Percentiles rank a stretch among this genome's conserved stretches.
phyloP scores from a whole-genome alignment of 2,113 vertebrate genomes.

The Hiodon alosoides region DNA sequence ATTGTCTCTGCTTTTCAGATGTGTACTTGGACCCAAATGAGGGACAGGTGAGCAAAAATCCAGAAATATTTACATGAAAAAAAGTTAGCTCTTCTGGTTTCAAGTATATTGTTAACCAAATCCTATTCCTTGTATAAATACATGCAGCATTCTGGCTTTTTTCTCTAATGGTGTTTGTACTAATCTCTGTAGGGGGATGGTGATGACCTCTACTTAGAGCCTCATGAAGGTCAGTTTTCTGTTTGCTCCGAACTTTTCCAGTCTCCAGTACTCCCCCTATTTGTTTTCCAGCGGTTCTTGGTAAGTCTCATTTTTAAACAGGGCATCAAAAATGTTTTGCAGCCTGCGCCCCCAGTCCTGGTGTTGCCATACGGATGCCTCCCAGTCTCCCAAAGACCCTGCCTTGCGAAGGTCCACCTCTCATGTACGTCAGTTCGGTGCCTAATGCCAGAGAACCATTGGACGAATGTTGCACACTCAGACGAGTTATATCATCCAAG shows the following conservation, averaged over 20 bases:
- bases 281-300: neutral
- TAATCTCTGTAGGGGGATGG: conserved; percentile 41
- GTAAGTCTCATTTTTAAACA: neutral
- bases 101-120: too few relatives aligned
- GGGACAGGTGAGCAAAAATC: conserved; percentile 48
- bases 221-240: conserved; percentile 47
- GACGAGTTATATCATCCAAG: too few relatives aligned
- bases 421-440: conserved; percentile 45
- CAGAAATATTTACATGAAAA: neutral
- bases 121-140: too few relatives aligned
- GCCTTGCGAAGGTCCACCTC: neutral
- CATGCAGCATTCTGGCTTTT: too few relatives aligned
- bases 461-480: neutral
- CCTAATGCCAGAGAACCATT: neutral
- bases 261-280: neutral
- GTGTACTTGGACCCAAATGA: conserved; percentile 67
- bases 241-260: neutral
- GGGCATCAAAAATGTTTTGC: neutral
- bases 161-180: neutral
- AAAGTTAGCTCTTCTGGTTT: too few relatives aligned
- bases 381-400: conserved; percentile 22
- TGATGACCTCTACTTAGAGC: conserved; percentile 62
- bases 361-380: conserved; percentile 28
- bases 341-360: conserved; percentile 43
- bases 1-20: conserved; percentile 48